Evolutionary conservation across 2,888 invertebrate species (phyloP), one percentile per base, ranked within the genome.

Genomic region (Leistus spinibarbis): DNA sequence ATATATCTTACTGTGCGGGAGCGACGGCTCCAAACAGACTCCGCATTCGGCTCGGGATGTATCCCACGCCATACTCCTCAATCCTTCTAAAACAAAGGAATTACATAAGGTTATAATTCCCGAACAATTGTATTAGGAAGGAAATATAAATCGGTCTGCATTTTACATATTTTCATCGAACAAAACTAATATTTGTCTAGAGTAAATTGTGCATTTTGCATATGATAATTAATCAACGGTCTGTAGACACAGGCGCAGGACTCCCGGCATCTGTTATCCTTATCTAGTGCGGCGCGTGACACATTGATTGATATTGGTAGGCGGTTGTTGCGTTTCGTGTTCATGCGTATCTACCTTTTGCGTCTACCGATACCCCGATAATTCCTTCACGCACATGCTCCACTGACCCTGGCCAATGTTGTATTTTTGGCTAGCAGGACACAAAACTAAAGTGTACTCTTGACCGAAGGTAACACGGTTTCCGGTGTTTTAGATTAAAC

Each of bases 1-100:
- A 22, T 22, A 13, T 19, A 10, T 67, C 73, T 73, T 67, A 73
- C 73, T 73, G 20, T 67, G 73, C 53, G 53, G 73, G 53, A 67
- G 67, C n/a, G 23, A 53, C 53, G 60, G 73, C 66, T 73, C 73
- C 73, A 65, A 16, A 54, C 67, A 73, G 40, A 57, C 62, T 66
- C 66, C 27, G 57, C 53, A 73, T 22, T 40, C 53, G 17, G 62
- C 60, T 24, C 73, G 73, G 13, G 73, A 53, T 67, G 73, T 73
- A 54, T 73, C 73, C 73, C 73, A 73, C 67, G 73, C 73, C 73
- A 73, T 73, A 40, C 7, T 53, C 53, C 23, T 66, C 67, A 73
- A 57, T 60, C 57, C 24, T 54, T 13, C 73, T 73, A 67, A 3
- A 66, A 70, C 22, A 27, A 70, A 62, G 17, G 7, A 40, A 40